phyloP scores from a whole-genome alignment of 1,140 invertebrate species.

The Drosophila ambigua region DNA sequence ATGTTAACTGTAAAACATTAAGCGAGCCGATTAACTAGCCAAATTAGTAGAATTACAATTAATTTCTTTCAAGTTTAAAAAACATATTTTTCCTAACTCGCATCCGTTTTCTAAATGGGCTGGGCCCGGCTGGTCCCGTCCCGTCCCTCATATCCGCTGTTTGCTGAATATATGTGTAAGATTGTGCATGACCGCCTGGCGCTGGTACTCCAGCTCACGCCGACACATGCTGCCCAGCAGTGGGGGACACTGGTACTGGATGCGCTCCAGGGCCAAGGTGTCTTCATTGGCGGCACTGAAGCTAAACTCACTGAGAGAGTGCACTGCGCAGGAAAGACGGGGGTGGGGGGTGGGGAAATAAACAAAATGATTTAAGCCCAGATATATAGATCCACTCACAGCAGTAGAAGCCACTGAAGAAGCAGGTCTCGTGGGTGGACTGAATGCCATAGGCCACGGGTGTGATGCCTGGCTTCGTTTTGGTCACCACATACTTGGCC shows the following conservation, averaged over 20 bases:
- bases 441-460: slow-evolving; percentile 85
- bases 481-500: slow-evolving; percentile 86
- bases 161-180: slow-evolving; percentile 85
- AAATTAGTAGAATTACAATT: slow-evolving; percentile 56
- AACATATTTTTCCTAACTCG: not conserved
- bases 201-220: slow-evolving; percentile 86
- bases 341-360: not conserved
- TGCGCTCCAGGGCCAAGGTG: slow-evolving; percentile 86
- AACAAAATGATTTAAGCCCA: not conserved
- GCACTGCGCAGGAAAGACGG: slow-evolving; percentile 84
- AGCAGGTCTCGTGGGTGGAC: slow-evolving; percentile 88
- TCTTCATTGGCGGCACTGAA: slow-evolving; percentile 84
- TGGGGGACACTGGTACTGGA: slow-evolving; percentile 87
- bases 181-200: slow-evolving; percentile 87
- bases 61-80: slow-evolving; percentile 25
- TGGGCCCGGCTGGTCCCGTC: no score
- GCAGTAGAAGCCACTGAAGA: slow-evolving; percentile 86
- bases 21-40: slow-evolving; percentile 41
- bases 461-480: slow-evolving; percentile 74
- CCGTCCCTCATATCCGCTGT: slow-evolving; percentile 14
- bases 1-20: slow-evolving; percentile 39
- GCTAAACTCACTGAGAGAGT: slow-evolving; percentile 86
- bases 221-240: slow-evolving; percentile 85
- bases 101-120: not conserved
- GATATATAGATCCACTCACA: slow-evolving; percentile 84